These are phyloP conservation scores for Sisyra nigra DNA, from an alignment of 2,888 invertebrate species.

Conservation along the genomic window DNA sequence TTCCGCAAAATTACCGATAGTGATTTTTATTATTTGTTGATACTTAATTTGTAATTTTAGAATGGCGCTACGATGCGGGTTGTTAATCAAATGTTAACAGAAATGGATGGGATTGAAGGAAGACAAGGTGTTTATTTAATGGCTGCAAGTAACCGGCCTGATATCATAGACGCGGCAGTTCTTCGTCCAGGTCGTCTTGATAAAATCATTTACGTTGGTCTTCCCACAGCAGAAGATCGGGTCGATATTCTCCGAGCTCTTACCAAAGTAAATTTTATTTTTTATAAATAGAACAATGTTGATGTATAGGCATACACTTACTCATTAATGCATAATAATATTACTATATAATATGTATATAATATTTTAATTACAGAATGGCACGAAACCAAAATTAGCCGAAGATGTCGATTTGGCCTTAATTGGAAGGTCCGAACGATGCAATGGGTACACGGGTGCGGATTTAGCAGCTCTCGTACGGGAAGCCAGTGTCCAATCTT, in stretches of 20 bases:
- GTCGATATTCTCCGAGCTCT: constrained; percentile 76
- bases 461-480: constrained; percentile 81
- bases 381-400: constrained; percentile 59
- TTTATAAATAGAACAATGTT: too few species aligned
- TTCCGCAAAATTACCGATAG: too few species aligned
- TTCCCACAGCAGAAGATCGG: constrained; percentile 67
- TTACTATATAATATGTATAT: too few species aligned
- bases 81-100: constrained; percentile 92
- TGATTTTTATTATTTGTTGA: background rate
- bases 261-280: constrained; percentile 76
- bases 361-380: constrained; percentile 42
- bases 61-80: constrained; percentile 67
- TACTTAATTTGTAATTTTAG: constrained; percentile 18
- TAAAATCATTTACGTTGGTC: constrained; percentile 76
- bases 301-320: too few species aligned
- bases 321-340: too few species aligned
- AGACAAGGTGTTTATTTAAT: constrained; percentile 86
- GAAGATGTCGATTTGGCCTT: constrained; percentile 58
- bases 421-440: constrained; percentile 47
- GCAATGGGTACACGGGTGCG: constrained; percentile 81
- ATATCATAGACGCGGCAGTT: constrained; percentile 92
- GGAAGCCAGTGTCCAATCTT: constrained; percentile 67
- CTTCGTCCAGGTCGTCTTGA: constrained; percentile 78
- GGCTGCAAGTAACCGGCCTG: constrained; percentile 93
- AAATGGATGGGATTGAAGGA: constrained; percentile 94